Evolutionary conservation across 2,113 vertebrate species (phyloP).

Genomic region (Phalacrocorax pelagicus): DNA sequence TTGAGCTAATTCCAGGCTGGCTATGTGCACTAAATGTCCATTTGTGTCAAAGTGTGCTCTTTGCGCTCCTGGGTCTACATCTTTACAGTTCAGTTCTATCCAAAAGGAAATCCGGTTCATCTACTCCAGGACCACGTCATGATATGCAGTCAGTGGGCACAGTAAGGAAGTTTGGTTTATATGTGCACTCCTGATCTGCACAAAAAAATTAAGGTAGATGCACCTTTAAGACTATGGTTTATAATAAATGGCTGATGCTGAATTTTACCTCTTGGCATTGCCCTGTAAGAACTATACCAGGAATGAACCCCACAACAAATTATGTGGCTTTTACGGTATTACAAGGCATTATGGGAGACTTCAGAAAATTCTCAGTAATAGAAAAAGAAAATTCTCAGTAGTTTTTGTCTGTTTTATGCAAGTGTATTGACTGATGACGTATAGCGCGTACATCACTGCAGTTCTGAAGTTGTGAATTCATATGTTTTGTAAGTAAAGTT

Average conservation of each 20-base stretch:
- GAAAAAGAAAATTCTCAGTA: background rate
- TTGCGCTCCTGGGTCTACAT: background rate
- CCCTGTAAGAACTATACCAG: background rate
- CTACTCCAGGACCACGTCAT: background rate
- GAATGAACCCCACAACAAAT: background rate
- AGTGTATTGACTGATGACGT: background rate
- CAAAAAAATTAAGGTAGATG: background rate
- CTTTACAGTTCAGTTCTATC: background rate
- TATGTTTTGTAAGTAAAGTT: background rate
- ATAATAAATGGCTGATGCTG: background rate
- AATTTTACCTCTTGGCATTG: background rate
- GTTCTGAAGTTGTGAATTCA: background rate
- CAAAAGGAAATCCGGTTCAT: background rate
- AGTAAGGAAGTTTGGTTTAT: background rate
- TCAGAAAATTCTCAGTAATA: background rate
- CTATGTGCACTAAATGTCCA: background rate
- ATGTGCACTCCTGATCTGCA: background rate
- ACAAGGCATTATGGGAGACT: background rate
- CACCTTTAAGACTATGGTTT: background rate
- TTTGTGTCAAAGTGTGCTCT: background rate
- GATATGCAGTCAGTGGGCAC: background rate
- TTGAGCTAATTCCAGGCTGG: background rate
- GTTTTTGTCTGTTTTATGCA: background rate
- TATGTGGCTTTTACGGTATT: background rate
- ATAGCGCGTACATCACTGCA: fast-evolving